Conservation (phyloP, 1,140 invertebrate species). For the Parasteatoda tepidariorum region DNA sequence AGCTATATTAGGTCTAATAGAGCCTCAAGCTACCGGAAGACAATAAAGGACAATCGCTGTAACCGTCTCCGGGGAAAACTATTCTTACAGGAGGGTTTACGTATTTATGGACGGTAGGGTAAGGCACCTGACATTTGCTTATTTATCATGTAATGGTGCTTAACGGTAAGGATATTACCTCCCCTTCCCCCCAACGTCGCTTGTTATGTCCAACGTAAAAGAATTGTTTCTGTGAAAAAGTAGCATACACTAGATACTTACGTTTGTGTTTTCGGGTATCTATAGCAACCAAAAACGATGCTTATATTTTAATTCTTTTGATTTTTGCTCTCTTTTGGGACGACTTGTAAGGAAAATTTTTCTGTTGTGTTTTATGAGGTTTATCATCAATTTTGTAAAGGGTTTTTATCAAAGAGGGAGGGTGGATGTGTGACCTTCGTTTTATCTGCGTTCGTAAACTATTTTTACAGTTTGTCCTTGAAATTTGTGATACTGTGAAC, state of each 20-base stretch:
- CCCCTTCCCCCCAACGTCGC: too few relatives aligned
- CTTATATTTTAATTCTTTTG: constrained; percentile 54
- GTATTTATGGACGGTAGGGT: neutral
- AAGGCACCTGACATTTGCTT: constrained; percentile 49
- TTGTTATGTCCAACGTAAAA: constrained; percentile 29
- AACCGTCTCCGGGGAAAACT: neutral
- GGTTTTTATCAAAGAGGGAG: too few relatives aligned
- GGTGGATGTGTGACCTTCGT: too few relatives aligned
- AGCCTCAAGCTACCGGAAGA: too few relatives aligned
- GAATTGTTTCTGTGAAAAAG: constrained; percentile 44
- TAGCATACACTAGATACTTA: neutral
- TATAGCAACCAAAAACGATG: constrained; percentile 29
- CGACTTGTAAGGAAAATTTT: neutral
- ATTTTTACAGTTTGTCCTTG: too few relatives aligned
- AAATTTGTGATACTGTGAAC: too few relatives aligned
- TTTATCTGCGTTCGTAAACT: too few relatives aligned
- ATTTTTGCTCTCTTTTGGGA: constrained; percentile 23
- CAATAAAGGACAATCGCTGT: neutral
- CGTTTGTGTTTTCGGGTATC: constrained; percentile 37
- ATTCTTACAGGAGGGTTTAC: neutral
- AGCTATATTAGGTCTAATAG: too few relatives aligned
- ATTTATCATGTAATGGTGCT: constrained; percentile 54
- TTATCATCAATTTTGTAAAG: neutral
- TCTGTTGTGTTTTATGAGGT: neutral
- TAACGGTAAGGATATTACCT: constrained; percentile 18